phyloP scores from a whole-genome alignment of 64 coral and sea anemone species.

The Actinia equina region DNA sequence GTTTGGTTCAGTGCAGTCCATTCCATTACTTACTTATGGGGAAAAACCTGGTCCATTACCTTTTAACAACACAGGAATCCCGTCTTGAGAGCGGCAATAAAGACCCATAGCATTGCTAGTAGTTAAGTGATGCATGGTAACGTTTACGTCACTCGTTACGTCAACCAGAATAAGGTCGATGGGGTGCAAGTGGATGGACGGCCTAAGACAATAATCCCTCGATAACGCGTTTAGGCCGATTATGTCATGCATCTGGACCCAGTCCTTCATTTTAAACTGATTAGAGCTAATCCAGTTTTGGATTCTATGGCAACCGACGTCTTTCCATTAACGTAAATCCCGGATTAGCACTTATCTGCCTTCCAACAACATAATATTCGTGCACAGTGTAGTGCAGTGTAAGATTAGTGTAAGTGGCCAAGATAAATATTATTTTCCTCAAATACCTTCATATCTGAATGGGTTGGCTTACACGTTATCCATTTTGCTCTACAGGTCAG shows the following conservation, averaged over 20 bases:
- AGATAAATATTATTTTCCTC: neutral
- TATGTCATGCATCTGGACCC: neutral
- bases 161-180: neutral
- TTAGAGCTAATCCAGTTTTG: neutral
- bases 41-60: no score
- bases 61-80: no score
- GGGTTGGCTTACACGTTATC: neutral
- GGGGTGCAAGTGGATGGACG: neutral
- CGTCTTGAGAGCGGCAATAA: no score
- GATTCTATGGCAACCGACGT: neutral
- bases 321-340: neutral
- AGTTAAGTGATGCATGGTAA: no score
- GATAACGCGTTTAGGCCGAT: no score
- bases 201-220: neutral
- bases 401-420: neutral
- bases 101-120: neutral
- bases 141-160: neutral
- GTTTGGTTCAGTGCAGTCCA: no score
- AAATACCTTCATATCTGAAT: neutral
- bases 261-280: neutral
- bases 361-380: neutral
- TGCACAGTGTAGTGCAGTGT: neutral
- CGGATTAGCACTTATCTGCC: neutral
- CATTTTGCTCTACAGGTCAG: constrained; percentile 42
- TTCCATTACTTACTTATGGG: no score